Evolutionary conservation across 2,113 vertebrate species (phyloP), one percentile per base, ranked within the genome.

Genomic region (Theristicus caerulescens): DNA sequence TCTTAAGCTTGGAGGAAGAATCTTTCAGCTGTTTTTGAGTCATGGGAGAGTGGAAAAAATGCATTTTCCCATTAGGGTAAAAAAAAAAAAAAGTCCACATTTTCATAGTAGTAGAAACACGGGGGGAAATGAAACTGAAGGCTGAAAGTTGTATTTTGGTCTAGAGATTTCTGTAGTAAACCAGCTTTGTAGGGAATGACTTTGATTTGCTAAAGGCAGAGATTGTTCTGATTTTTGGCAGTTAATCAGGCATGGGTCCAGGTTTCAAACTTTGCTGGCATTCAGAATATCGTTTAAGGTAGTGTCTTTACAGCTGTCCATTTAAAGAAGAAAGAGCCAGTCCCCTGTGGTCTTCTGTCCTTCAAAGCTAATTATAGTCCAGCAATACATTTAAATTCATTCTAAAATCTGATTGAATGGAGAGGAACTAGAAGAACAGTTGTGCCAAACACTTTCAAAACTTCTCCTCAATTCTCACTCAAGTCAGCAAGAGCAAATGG

Each of bases 1-100:
- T 91, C 65, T 86, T 86, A 57, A 81, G 83, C 61, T 83, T 67
- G 11, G 42, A 94, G n/a, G 51, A 82, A 87, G 88, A 95, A 66
- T 78, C 85, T 90, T 94, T 96, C 67, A 92, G 71, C 93, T 91
- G 66, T 52, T 88, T 94, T 93, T 86, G 61, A 96, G 61, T 86
- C 94, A 95, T 81, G 67, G 58, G 71, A 92, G 92, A 95, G 24
- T 87, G 82, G 92, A 92, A 96, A 95, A 95, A 92, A 76, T 88
- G 78, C 49, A 32, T 90, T 96, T 97, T 93, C 88, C 64, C 82
- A 86, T 69, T 78, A 70, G 85, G 31, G 17, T 59, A 20, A 86
- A 87, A 86, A 82, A 42, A 40, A 40, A 42, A 42, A 74, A 77
- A 66, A 16, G 27, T 58, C 17, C 32, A 15, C 19, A 44, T 78